Base-by-base conservation (phyloP, 2,113 vertebrate species). In the Rissa tridactyla region DNA sequence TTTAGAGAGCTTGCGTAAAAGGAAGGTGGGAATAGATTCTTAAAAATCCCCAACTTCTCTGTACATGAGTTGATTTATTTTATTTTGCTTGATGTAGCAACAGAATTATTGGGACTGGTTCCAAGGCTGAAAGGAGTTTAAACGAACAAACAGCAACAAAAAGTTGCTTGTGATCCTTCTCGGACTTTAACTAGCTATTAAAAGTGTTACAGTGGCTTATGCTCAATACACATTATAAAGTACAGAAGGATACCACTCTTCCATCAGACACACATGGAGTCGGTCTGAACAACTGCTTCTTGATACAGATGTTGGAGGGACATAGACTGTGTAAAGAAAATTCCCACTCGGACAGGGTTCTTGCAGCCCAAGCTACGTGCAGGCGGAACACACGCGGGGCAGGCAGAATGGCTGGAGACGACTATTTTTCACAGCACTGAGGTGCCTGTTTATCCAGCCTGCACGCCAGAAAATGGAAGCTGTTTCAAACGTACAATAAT, bases 131-230 rank as follows among this genome's bases (percentile, higher is more conserved):
- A 72, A 71, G 1, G 26, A 72, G 5, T 65, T 93, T 64, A 84
- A 71, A 90, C 1, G 52, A 85, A 61, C 61, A 46, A 90, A 65
- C 42, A 51, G 52, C 85, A 51, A 46, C 81, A 80, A 36, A 64
- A 95, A 92, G 69, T 96, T 94, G 51, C 12, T 77, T 77, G 72
- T 23, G 80, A 84, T 78, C 88, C 72, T 38, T 55, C 26, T 78
- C 23, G 8, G 79, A 44, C 61, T 20, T 17, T 34, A 52, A 62
- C 65, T 11, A 77, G 92, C 32, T 54, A 49, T 81, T 32, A 51
- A 58, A 87, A 69, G 7, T 8, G 5, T 11, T 18, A 23, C 0
- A 9, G 36, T 42, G 72, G n/a, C 62, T 81, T 19, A 10, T 6
- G 40, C 51, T 82, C 32, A 34, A 55, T 17, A 21, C 7, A 20